Base-by-base conservation (phyloP, 2,888 invertebrate genomes). In the Apamea crenata region DNA sequence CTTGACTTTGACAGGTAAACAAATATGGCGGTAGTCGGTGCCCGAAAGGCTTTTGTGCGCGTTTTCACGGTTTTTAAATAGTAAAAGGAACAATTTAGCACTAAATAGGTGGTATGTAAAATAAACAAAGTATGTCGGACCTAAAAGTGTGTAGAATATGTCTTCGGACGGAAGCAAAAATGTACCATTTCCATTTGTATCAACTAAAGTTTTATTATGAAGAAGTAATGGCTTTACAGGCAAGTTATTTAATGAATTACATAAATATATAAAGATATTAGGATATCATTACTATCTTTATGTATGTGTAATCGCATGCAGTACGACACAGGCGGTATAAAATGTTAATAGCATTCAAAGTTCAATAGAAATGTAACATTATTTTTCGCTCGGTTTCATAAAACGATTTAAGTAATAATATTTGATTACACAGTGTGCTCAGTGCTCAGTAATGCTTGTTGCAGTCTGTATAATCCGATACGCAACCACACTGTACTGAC, bases 121-220 rank as follows among this genome's bases (percentile, higher is more conserved):
- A 65, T 40, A 44, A 67, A 8, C 32, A 88, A 10, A 80, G 71
- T 66, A 93, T 94, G 94, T 82, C 92, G 44, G 92, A 94, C 59
- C 69, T 94, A 36, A 93, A 93, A 90, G 92, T 95, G 82, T 95
- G 95, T 80, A 91, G 95, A 78, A 94, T 95, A 88, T 95, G 95
- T 74, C 89, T 95, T 69, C 89, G 90, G 40, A 94, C 93, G 2
- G 92, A 93, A 47, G 88, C 90, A 14, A 95, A 94, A 87, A 88
- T 93, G 79, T 95, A 93, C 78, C 90, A 92, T 81, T 91, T 90
- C 71, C 90, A 94, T 88, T 89, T 87, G 81, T 93, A 89, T 90
- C 91, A 93, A 74, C 89, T 95, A 0, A 94, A 93, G 84, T 91
- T 91, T 29, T 94, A 93, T 86, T 95, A 95, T 82, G 95, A 95